Percentiles rank a stretch among this genome's conserved stretches.
phyloP scores from a whole-genome alignment of 2,797 vertebrate species.

The Sebastes itinus region DNA sequence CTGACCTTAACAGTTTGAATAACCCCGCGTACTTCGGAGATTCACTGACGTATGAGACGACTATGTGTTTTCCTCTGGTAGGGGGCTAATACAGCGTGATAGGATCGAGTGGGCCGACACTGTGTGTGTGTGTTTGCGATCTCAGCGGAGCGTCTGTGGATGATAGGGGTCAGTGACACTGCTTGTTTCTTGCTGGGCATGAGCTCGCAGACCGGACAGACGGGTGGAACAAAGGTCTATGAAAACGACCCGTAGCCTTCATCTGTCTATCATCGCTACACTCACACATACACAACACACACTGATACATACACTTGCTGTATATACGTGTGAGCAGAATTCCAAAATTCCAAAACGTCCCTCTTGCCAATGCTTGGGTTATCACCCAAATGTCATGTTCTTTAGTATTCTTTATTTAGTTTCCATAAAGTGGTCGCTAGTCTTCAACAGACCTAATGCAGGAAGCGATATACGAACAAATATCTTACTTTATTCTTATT shows the following conservation, averaged over 20 bases:
- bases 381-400: not conserved
- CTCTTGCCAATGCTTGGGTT: not conserved
- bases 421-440: no score
- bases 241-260: constrained; percentile 34
- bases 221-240: constrained; percentile 47
- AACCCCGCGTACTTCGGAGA: constrained; percentile 29
- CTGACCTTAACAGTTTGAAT: constrained; percentile 57
- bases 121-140: constrained; percentile 48
- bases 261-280: constrained; percentile 37
- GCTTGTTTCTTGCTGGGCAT: constrained; percentile 52
- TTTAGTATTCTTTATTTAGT: not conserved
- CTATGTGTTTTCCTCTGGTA: constrained; percentile 52
- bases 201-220: constrained; percentile 20
- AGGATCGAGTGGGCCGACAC: constrained; percentile 40
- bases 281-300: not conserved
- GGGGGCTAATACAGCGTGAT: constrained; percentile 56
- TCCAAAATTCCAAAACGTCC: not conserved
- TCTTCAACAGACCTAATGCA: not conserved
- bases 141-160: constrained; percentile 50
- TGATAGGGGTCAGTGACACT: constrained; percentile 75
- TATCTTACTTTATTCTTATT: fast-evolving
- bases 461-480: no score
- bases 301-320: not conserved
- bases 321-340: not conserved
- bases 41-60: constrained; percentile 45